Base-by-base conservation (phyloP, 1,140 invertebrate species). In the Phymorhynchus buccinoides region DNA sequence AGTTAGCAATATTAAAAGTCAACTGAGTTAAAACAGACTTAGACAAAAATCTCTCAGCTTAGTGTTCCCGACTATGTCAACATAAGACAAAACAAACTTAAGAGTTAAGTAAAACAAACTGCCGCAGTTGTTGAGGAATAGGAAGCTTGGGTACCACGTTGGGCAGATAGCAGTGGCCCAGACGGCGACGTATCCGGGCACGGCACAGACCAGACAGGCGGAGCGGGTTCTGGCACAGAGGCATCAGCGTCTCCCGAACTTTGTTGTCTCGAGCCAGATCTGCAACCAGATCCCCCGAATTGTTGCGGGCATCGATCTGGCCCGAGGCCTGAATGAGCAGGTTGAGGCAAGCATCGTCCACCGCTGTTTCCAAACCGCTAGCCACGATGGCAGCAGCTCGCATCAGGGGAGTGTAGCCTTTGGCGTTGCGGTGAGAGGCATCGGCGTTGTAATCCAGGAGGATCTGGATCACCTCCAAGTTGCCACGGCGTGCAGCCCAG, bases 401-500 rank as follows among this genome's bases (percentile, higher is more conserved):
- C 41, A 89, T 85, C 41, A 93, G 56, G 3, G 92, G 88, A 3
- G 91, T 91, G 4, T 89, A 62, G 12, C 89, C 90, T n/a, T 84
- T 87, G 1, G 86, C 80, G 84, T 91, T 91, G 16, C 81, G 79
- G 9, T 87, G 75, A 84, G 95, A 94, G 27, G 96, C 91, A 92
- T 93, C 94, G 39, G 95, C 94, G 80, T 95, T 94, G 68, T 94
- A 92, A 86, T 97, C 95, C 77, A 99, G 95, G 83, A 99, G 93
- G 22, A 97, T 96, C 41, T 95, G 95, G 88, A 99, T 96, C 75
- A 97, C 97, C 84, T 96, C 96, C 85, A 96, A 95, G 94, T 99
- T 99, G 87, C 97, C 96, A 78, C 44, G 66, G 86, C 97, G 95
- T 52, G 99, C 97, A 1, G 98, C 98, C 97, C 98, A 99, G 95